Evolutionary conservation across 2,888 invertebrate genomes (phyloP).

Genomic region (Platyscelio sp.): DNA sequence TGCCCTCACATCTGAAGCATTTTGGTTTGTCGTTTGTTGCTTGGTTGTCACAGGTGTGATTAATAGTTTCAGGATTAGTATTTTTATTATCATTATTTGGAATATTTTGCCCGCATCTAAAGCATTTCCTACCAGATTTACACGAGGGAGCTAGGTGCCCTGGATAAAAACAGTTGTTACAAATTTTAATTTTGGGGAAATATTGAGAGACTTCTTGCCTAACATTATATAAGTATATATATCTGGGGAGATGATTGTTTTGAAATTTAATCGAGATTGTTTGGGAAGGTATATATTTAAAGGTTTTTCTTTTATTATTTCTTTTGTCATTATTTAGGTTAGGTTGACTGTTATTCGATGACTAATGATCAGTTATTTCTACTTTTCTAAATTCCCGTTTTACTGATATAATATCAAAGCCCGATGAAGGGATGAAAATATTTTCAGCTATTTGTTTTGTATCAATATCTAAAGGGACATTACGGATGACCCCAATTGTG

Average conservation of each 20-base stretch:
- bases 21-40: not conserved
- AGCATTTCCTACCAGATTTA: not conserved
- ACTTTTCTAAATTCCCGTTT: no score
- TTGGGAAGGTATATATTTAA: not conserved
- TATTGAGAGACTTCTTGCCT: not conserved
- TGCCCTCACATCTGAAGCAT: slow-evolving; percentile 2
- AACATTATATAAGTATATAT: not conserved
- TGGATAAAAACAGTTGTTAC: slow-evolving; percentile 4
- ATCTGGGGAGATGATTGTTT: not conserved
- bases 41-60: no score
- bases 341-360: no score
- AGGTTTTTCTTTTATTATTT: no score
- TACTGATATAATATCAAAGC: no score
- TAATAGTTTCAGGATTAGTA: no score
- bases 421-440: no score
- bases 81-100: not conserved
- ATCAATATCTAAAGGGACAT: no score
- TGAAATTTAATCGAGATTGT: slow-evolving; percentile 22
- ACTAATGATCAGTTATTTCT: no score
- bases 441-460: no score
- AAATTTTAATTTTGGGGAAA: slow-evolving; percentile 10
- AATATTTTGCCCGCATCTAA: not conserved
- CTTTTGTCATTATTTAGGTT: no score
- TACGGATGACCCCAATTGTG: no score
- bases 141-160: not conserved